A percentile compares a stretch with the other conserved stretches of the same genome.
Conservation (phyloP, 2,113 vertebrate genomes). For the Brienomyrus longianalis region DNA sequence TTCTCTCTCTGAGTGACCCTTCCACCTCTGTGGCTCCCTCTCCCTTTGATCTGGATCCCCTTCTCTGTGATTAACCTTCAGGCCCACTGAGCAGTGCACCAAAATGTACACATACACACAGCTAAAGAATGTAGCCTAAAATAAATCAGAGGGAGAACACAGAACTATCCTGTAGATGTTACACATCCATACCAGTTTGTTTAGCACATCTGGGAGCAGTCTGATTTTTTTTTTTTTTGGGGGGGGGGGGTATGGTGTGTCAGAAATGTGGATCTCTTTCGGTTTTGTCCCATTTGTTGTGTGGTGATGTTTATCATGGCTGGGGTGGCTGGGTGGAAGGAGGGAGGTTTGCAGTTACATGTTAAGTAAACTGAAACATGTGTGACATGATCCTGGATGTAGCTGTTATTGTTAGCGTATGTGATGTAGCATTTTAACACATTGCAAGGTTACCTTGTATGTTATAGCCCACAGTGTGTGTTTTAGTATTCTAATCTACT, state of each 20-base stretch:
- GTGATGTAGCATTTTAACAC: background rate
- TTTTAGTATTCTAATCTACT: background rate
- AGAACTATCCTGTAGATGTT: background rate
- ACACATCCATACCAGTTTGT: background rate
- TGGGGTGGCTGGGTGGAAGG: background rate
- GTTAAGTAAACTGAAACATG: background rate
- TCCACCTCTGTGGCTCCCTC: constrained; percentile 14
- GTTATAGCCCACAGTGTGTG: background rate
- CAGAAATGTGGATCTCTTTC: background rate
- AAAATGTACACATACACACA: background rate
- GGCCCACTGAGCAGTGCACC: background rate
- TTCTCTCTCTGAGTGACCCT: constrained; percentile 24
- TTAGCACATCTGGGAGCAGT: background rate
- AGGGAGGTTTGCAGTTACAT: background rate
- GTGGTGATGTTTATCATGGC: background rate
- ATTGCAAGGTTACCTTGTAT: background rate
- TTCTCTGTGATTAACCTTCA: constrained; percentile 26
- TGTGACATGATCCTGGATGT: background rate
- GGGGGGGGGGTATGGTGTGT: background rate
- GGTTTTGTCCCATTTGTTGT: no score
- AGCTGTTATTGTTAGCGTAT: background rate
- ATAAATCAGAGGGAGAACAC: background rate
- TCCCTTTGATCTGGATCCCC: constrained; percentile 2
- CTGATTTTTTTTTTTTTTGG: no score
- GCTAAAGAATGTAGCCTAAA: background rate